Evolutionary conservation across 2,888 invertebrate species (phyloP), one percentile per base, ranked within the genome.

Genomic region (Drosophila infuscata): DNA sequence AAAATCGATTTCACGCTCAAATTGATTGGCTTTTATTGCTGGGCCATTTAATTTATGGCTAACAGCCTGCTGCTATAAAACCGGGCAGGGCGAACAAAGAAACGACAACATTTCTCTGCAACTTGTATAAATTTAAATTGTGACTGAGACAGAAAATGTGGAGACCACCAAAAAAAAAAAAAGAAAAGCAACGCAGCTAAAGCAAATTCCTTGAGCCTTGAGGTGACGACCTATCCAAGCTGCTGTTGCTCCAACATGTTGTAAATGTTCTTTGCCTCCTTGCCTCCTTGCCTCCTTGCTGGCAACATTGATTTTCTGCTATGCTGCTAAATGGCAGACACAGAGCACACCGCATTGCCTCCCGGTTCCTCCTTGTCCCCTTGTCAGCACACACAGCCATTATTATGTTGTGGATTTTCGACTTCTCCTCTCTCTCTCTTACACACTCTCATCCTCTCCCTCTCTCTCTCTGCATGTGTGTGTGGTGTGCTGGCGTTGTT

Each of bases 1-100:
- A 82, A 89, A 86, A 88, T 89, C 86, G 86, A 86, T 86, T 89
- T 86, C 78, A 86, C 90, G 90, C 90, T 86, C 81, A 88, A 86
- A 88, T 86, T 86, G 86, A 86, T 86, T 88, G 76, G 71, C 79
- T 88, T 85, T 85, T 89, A 89, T 85, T 88, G 90, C 77, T 32
- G 52, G 74, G 75, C 74, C 79, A 79, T 89, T 89, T 83, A 84
- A 84, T 84, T 84, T 84, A 89, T 89, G 89, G 68, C 65, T 54
- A 51, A 62, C 30, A 65, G 30, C 29, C 30, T 32, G 32, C 81
- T 70, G 75, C 73, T 56, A 77, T 70, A 83, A 65, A 66, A 70
- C 35, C 52, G 41, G 62, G 43, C 12, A 15, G 30, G 43, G 68
- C 76, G 56, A 80, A 88, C 87, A 88, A 86, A 81, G 72, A 57